Evolutionary conservation across 2,797 vertebrate species (phyloP).

Genomic region (Pseudomugil tenellus): DNA sequence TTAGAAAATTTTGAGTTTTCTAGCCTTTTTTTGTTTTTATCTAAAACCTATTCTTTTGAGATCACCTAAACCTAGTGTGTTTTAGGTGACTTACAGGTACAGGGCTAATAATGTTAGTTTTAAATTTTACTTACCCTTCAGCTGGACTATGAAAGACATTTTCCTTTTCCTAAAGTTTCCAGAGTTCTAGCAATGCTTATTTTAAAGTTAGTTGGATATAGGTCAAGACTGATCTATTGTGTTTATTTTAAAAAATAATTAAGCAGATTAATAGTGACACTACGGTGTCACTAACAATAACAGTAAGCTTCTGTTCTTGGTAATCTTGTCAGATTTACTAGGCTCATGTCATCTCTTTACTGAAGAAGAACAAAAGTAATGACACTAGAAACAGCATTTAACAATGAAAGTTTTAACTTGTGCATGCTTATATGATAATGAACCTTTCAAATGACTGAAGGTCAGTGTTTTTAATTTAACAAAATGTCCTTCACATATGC

Average conservation of each 20-base stretch:
- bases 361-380: background rate
- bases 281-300: too few relatives aligned
- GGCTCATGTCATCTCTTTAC: background rate
- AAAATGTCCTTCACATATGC: background rate
- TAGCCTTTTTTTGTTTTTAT: too few relatives aligned
- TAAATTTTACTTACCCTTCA: background rate
- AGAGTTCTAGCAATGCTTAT: background rate
- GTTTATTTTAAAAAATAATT: background rate
- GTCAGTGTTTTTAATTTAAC: background rate
- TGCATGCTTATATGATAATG: background rate
- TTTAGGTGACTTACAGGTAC: background rate
- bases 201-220: background rate
- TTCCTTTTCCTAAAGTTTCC: background rate
- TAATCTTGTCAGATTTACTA: background rate
- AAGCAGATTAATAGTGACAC: background rate
- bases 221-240: background rate
- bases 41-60: too few relatives aligned
- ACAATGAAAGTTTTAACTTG: background rate
- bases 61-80: too few relatives aligned
- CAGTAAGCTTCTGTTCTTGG: background rate
- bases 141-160: background rate
- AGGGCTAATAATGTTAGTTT: background rate
- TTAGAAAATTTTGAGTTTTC: too few relatives aligned
- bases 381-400: background rate
- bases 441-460: background rate